Evolutionary conservation across 2,888 invertebrate species (phyloP), one percentile per base, ranked within the genome.

Genomic region (Chloroclystis v-ata): DNA sequence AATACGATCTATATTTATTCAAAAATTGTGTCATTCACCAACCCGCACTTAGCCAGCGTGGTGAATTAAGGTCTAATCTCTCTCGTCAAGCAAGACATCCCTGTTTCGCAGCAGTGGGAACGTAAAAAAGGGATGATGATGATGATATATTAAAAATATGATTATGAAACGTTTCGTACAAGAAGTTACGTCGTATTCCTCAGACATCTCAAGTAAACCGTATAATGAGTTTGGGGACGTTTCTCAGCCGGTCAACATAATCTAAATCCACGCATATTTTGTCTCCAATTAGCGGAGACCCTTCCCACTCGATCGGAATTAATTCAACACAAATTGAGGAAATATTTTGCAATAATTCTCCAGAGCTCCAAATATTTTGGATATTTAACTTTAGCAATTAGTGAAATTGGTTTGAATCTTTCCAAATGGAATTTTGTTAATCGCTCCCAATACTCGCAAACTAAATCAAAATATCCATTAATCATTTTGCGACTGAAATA

Each of bases 341-440:
- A 67, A 60, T 57, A 57, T 59, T 63, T 47, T 29, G 41, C 54
- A 57, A 61, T 65, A 61, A 64, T 52, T 60, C 51, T 52, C 47
- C 47, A 55, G 47, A 39, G 44, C 53, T 41, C 54, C 48, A 59
- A 56, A 55, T 55, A 52, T 55, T 57, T 54, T 52, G 44, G 48
- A 49, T 47, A 42, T 61, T 57, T 59, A 66, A 68, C 67, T 71
- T 68, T 58, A 45, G 56, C 67, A 69, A 66, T 70, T 70, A 68
- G 62, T 52, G 41, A 49, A 50, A 57, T 56, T 56, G 47, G 43
- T 52, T 52, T 52, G 44, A 52, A 54, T 57, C 57, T 47, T 50
- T 50, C 51, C 52, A 61, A 67, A 65, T 57, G 54, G 57, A 63
- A 67, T 67, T 66, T 56, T 60, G 61, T 57, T 60, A 65, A 69